Conservation (phyloP, 2,113 vertebrate genomes). For the Platichthys stellatus region DNA sequence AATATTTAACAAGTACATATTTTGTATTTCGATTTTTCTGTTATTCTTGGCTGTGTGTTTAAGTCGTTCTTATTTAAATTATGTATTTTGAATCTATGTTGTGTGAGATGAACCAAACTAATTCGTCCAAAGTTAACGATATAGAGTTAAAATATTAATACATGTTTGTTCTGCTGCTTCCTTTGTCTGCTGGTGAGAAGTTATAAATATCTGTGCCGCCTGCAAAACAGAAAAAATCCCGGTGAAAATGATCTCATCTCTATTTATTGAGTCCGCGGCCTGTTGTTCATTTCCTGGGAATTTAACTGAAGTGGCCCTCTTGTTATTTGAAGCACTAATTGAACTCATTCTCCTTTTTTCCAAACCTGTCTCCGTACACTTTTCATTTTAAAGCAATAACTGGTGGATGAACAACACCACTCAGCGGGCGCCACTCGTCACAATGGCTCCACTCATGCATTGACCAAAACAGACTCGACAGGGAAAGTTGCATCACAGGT, state of each 20-base stretch:
- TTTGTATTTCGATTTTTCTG: too few relatives aligned
- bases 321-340: conserved; percentile 81
- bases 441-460: conserved; percentile 75
- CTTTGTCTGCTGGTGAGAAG: conserved; percentile 11
- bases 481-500: conserved; percentile 58
- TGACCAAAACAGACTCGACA: conserved; percentile 81
- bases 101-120: not conserved
- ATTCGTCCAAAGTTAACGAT: not conserved
- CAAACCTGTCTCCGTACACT: conserved; percentile 73
- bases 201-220: conserved; percentile 18
- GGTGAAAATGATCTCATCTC: conserved; percentile 60
- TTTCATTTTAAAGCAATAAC: conserved; percentile 84
- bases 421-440: conserved; percentile 75
- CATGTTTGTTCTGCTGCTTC: conserved; percentile 25
- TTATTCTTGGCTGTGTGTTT: too few relatives aligned
- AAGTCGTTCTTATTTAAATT: not conserved
- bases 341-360: conserved; percentile 81
- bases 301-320: conserved; percentile 81
- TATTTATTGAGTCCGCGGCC: conserved; percentile 74
- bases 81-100: not conserved
- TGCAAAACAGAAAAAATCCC: conserved; percentile 1
- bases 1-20: too few relatives aligned
- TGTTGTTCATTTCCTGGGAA: conserved; percentile 78
- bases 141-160: conserved; percentile 6
- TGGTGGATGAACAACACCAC: conserved; percentile 76